Conservation (phyloP, 2,113 vertebrate species). For the Phalacrocorax aristotelis region DNA sequence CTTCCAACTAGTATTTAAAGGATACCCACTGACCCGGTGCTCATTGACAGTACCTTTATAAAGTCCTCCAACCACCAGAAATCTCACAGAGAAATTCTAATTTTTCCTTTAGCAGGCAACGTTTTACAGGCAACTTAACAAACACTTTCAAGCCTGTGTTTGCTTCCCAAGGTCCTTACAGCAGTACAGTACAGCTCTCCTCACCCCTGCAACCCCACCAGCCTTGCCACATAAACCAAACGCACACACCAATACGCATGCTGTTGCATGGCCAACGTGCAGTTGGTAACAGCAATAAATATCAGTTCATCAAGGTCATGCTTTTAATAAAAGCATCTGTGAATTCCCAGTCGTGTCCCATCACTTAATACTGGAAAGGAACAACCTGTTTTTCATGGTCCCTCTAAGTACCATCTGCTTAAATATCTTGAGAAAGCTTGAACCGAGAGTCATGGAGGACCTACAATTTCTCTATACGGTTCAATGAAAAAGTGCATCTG, state of each 20-base stretch:
- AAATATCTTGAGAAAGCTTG: not conserved
- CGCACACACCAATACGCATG: not conserved
- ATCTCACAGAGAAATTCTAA: not conserved
- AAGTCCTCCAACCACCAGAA: not conserved
- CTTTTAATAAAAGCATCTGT: not conserved
- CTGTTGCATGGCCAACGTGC: rapidly evolving
- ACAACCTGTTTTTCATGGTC: not conserved
- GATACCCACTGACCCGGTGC: not conserved
- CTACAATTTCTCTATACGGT: not conserved
- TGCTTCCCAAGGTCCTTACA: not conserved
- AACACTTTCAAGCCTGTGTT: not conserved
- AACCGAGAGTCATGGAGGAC: not conserved
- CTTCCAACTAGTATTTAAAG: not conserved
- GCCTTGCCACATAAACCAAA: not conserved
- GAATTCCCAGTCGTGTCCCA: not conserved
- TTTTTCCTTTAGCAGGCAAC: not conserved
- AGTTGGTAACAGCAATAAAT: not conserved
- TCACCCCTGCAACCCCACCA: not conserved
- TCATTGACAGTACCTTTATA: not conserved
- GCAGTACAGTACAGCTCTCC: not conserved
- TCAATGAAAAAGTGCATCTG: not conserved
- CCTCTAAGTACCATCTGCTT: not conserved
- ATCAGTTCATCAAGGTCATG: not conserved
- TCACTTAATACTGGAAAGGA: not conserved
- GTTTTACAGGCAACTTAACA: not conserved